Conservation (phyloP, 1,140 invertebrate genomes). For the Portunus trituberculatus region DNA sequence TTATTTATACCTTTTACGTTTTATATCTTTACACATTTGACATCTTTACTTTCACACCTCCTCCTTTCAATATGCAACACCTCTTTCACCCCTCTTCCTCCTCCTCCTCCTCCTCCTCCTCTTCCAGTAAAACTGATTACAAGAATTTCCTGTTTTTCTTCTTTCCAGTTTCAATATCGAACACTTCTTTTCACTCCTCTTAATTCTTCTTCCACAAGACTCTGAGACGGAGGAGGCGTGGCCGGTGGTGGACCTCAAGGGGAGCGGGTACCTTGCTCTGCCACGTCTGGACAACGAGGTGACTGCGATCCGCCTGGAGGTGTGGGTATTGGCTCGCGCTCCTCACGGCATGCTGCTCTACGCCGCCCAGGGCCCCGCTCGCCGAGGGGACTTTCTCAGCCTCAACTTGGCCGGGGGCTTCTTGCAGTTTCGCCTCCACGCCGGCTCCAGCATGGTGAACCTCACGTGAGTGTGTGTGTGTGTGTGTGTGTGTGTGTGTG, state of each 20-base stretch:
- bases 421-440: constrained; percentile 91
- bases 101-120: background rate
- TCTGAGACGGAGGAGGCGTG: constrained; percentile 52
- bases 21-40: too few species aligned
- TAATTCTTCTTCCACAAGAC: background rate
- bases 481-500: too few species aligned
- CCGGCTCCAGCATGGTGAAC: constrained; percentile 92
- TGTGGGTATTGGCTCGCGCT: constrained; percentile 90
- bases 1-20: too few species aligned
- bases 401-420: constrained; percentile 89
- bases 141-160: too few species aligned
- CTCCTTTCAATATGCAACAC: too few species aligned
- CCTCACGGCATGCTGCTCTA: constrained; percentile 91
- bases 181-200: background rate
- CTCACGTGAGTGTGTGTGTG: constrained; percentile 85
- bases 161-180: too few species aligned
- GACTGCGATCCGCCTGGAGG: constrained; percentile 89
- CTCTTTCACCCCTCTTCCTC: background rate
- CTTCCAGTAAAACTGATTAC: too few species aligned
- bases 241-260: constrained; percentile 82
- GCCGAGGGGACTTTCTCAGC: constrained; percentile 91
- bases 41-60: too few species aligned
- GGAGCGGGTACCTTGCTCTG: constrained; percentile 88
- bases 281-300: constrained; percentile 88
- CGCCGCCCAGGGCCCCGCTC: constrained; percentile 86